Base-by-base conservation (phyloP, 2,113 vertebrate species). In the Colinus virginianus region DNA sequence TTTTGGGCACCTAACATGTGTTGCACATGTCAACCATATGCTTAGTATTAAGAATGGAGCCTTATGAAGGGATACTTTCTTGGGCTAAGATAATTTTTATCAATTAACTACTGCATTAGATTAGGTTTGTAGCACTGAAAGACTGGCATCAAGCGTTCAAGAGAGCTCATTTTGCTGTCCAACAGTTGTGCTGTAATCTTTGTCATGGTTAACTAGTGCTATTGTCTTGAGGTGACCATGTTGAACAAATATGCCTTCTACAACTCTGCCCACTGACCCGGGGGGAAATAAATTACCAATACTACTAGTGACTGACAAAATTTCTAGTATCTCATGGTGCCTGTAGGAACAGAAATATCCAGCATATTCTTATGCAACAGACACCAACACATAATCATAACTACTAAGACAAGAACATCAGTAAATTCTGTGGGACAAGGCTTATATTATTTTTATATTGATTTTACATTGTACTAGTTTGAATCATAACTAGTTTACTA, bases 31-130 rank as follows among this genome's bases (percentile, higher is more conserved):
- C 20, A 55, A 59, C 30, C 21, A 38, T 11, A 56, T 7, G 21
- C 40, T 63, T 2, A 59, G 32, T 0, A 0, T 55, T 75, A 70
- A 21, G 7, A 11, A 17, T 2, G 17, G 14, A 48, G 21, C 4
- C 46, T 64, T 53, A 38, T 14, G 62, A 46, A 75, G 38, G 5
- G 22, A 32, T 53, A 26, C 7, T 61, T 62, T 38, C 8, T 58
- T 62, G 67, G 45, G 11, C 17, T 30, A 58, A 48, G 17, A 77
- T n/a, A 42, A 79, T 48, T 81, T 51, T 19, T 12, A 38, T 51
- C 49, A 49, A 42, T 16, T 45, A 58, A 28, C 38, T 40, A 38
- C 48, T 18, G 5, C 14, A n/a, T 20, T 46, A 51, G 14, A 22
- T 46, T 17, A 61, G 46, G 42, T 42, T 56, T 72, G 23, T n/a